These are phyloP conservation scores for Formica selysi DNA, from an alignment of 1,140 invertebrate genomes.

Conservation along the genomic window DNA sequence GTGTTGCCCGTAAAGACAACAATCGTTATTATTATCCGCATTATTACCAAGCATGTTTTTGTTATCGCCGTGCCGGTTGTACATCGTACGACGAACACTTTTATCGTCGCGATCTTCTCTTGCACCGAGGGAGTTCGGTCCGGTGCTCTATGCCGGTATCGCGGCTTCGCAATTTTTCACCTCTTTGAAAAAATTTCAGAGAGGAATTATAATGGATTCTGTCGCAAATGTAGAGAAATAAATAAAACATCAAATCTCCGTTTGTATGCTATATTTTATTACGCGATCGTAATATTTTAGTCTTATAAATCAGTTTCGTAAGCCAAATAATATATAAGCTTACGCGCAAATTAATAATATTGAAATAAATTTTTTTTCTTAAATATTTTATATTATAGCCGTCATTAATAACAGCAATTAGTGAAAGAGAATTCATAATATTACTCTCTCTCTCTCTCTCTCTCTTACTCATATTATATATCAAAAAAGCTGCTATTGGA, in stretches of 20 bases:
- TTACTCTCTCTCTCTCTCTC: no score
- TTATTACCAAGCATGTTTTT: conserved; percentile 64
- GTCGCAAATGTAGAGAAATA: conserved; percentile 32
- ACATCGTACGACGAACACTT: conserved; percentile 64
- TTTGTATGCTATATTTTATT: conserved; percentile 32
- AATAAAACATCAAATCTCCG: conserved; percentile 36
- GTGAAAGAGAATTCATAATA: neutral
- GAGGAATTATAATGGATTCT: conserved; percentile 51
- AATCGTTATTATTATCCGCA: conserved; percentile 67
- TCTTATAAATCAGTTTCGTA: conserved; percentile 27
- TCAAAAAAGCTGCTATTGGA: neutral
- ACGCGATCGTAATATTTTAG: conserved; percentile 20
- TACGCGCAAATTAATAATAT: neutral
- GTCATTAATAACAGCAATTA: neutral
- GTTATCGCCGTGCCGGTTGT: conserved; percentile 51
- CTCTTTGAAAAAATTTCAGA: conserved; percentile 56
- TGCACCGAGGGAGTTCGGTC: conserved; percentile 25
- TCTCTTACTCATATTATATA: neutral
- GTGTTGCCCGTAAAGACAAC: conserved; percentile 61
- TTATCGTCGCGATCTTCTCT: conserved; percentile 61
- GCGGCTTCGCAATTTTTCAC: conserved; percentile 47
- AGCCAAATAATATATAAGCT: conserved; percentile 1
- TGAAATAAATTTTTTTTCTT: neutral
- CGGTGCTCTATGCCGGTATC: conserved; percentile 8
- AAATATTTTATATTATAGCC: neutral